phyloP scores from a whole-genome alignment of 1,140 invertebrate species.

The Gryllus bimaculatus region DNA sequence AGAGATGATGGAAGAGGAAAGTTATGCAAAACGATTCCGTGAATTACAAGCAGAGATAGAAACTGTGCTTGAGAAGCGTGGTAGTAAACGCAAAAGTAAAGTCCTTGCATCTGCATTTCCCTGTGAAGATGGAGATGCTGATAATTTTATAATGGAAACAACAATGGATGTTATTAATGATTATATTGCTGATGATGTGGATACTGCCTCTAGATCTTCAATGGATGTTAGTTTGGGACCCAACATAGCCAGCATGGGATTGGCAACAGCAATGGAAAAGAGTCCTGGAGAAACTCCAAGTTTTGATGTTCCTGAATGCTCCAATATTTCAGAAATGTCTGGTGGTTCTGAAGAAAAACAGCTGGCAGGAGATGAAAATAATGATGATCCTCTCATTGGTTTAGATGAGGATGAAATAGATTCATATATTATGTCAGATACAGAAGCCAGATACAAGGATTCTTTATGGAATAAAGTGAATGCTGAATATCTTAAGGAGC shows the following conservation, averaged over 20 bases:
- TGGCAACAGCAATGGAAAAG: slow-evolving; percentile 25
- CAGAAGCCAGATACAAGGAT: slow-evolving; percentile 69
- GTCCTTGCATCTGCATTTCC: slow-evolving; percentile 15
- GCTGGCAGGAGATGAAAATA: slow-evolving; percentile 33
- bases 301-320: slow-evolving; percentile 19
- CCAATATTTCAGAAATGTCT: slow-evolving; percentile 17
- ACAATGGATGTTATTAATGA: slow-evolving; percentile 44
- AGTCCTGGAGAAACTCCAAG: slow-evolving; percentile 9
- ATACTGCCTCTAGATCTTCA: background rate
- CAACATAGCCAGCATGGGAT: slow-evolving; percentile 36
- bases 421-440: slow-evolving; percentile 72
- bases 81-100: background rate
- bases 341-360: slow-evolving; percentile 23
- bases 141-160: slow-evolving; percentile 47
- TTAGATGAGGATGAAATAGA: slow-evolving; percentile 84
- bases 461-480: slow-evolving; percentile 77
- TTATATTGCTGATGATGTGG: slow-evolving; percentile 29
- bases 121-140: slow-evolving; percentile 37
- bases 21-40: slow-evolving; percentile 26
- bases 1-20: slow-evolving; percentile 40
- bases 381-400: slow-evolving; percentile 67
- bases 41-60: slow-evolving; percentile 62
- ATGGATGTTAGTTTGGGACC: slow-evolving; percentile 31
- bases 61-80: slow-evolving; percentile 52
- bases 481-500: slow-evolving; percentile 68